Conservation (phyloP, 2,888 invertebrate species). For the Metallyticus violacea region DNA sequence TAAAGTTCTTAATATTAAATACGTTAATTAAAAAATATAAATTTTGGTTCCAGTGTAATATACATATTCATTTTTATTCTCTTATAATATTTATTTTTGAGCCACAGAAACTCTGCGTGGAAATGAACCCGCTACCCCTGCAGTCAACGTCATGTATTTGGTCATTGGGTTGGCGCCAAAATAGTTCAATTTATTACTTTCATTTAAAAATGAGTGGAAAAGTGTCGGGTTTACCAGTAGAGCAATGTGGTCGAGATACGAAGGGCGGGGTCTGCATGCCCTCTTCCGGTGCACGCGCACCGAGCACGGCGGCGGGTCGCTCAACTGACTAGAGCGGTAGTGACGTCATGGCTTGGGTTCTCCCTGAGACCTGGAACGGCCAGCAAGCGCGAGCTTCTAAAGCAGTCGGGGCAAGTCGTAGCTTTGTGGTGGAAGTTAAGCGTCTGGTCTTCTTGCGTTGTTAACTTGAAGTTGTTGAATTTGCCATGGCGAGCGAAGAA, state of each 20-base stretch:
- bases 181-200: background rate
- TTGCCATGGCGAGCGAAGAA: conserved; percentile 70
- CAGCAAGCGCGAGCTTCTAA: background rate
- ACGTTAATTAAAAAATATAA: too few relatives aligned
- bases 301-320: background rate
- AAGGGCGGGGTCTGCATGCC: background rate
- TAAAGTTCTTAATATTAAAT: too few relatives aligned
- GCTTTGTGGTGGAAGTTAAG: background rate
- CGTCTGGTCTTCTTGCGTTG: background rate
- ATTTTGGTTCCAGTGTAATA: too few relatives aligned
- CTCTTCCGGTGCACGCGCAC: background rate
- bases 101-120: too few relatives aligned
- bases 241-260: background rate
- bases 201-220: background rate
- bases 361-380: background rate
- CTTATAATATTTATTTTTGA: too few relatives aligned
- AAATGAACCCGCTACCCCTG: background rate
- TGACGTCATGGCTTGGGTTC: conserved; percentile 22
- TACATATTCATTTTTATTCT: too few relatives aligned
- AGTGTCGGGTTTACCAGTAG: background rate
- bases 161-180: background rate
- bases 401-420: background rate
- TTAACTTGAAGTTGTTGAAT: background rate
- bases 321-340: conserved; percentile 9
- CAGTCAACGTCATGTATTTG: background rate